These are phyloP conservation scores for Heliconius erato DNA, from an alignment of 2,888 invertebrate species.

Conservation along the genomic window DNA sequence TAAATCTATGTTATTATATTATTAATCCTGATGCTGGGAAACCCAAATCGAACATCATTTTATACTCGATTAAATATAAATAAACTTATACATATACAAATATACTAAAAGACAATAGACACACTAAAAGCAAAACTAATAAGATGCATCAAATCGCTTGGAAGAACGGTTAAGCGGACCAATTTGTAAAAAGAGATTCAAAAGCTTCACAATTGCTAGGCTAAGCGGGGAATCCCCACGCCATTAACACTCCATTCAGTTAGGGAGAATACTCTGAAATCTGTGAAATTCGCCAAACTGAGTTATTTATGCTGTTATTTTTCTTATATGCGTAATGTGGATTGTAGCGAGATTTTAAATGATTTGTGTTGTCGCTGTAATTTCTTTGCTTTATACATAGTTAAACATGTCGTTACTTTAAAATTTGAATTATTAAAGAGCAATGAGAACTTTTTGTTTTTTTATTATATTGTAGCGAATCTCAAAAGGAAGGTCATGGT, in stretches of 20 bases:
- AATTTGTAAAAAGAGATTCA: slow-evolving; percentile 47
- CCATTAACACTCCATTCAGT: slow-evolving; percentile 51
- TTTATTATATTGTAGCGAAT: not conserved
- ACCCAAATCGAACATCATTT: too few species aligned
- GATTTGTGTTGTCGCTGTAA: not conserved
- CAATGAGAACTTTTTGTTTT: not conserved
- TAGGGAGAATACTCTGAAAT: slow-evolving; percentile 45
- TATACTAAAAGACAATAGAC: too few species aligned
- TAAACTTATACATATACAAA: too few species aligned
- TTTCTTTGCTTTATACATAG: not conserved
- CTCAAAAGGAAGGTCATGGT: too few species aligned
- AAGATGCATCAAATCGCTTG: slow-evolving; percentile 32
- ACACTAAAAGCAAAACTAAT: slow-evolving; percentile 33
- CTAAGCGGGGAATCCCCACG: slow-evolving; percentile 46
- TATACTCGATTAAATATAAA: too few species aligned
- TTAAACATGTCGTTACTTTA: not conserved
- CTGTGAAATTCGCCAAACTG: slow-evolving; percentile 43
- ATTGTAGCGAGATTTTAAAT: slow-evolving; percentile 22
- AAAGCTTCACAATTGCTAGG: slow-evolving; percentile 47
- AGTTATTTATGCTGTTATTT: slow-evolving; percentile 39
- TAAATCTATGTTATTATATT: too few species aligned
- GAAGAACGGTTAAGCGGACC: slow-evolving; percentile 40
- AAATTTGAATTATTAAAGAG: not conserved
- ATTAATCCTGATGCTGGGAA: too few species aligned
- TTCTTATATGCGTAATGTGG: slow-evolving; percentile 34